These are phyloP conservation scores for Chrysina gloriosa DNA, from an alignment of 2,888 invertebrate species.

Conservation along the genomic window DNA sequence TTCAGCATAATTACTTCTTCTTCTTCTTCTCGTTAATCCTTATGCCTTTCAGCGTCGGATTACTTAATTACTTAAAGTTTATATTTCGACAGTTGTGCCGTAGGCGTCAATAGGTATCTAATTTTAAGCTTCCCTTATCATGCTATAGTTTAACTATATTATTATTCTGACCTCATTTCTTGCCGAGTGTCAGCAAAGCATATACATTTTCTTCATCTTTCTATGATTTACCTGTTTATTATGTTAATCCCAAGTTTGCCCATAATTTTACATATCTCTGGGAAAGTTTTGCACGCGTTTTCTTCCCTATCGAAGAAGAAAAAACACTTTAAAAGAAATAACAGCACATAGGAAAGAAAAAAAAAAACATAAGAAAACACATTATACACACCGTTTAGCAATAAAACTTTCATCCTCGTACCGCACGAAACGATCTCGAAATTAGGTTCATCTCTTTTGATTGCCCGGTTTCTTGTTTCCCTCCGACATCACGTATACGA, in stretches of 20 bases:
- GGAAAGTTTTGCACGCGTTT: background rate
- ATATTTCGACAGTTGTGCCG: too few relatives aligned
- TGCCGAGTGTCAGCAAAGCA: background rate
- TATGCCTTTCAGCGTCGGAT: too few relatives aligned
- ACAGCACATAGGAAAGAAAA: too few relatives aligned
- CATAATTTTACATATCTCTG: background rate
- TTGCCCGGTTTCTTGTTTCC: conserved; percentile 27
- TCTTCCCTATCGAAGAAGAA: too few relatives aligned
- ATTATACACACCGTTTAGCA: conserved; percentile 37
- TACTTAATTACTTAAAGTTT: too few relatives aligned
- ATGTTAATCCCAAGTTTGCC: background rate
- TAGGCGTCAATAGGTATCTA: too few relatives aligned
- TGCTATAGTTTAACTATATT: too few relatives aligned
- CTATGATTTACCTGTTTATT: background rate
- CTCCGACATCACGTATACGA: background rate
- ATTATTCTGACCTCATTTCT: too few relatives aligned
- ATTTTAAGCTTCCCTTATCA: too few relatives aligned
- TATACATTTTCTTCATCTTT: background rate
- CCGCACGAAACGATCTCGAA: conserved; percentile 17
- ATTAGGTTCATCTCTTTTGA: conserved; percentile 34
- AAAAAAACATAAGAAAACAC: conserved; percentile 3
- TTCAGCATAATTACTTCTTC: too few relatives aligned
- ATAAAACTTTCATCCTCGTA: conserved; percentile 21
- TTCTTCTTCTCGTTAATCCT: too few relatives aligned
- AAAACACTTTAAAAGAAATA: conserved; percentile 26